phyloP scores from a whole-genome alignment of 2,797 vertebrate species.

The Hyperoplus immaculatus region DNA sequence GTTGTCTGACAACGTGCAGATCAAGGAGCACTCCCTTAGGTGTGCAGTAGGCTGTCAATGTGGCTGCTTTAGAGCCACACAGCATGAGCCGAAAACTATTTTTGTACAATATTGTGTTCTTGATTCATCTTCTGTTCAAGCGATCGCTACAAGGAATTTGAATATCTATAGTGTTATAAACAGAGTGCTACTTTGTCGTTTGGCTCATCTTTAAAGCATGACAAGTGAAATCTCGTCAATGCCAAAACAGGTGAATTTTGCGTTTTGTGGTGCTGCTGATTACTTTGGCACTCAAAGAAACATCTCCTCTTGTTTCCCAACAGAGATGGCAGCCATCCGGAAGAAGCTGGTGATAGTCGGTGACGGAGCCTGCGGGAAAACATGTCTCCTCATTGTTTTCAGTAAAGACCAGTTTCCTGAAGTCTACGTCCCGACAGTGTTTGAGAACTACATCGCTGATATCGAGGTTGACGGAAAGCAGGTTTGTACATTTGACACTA shows the following conservation, averaged over 20 bases:
- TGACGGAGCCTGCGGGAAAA: conserved; percentile 97
- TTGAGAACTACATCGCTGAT: conserved; percentile 99
- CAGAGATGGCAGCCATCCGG: conserved; percentile 95
- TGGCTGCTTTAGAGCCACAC: conserved; percentile 12
- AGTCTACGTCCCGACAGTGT: conserved; percentile 97
- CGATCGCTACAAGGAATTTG: conserved; percentile 27
- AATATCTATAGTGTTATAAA: conserved; percentile 24
- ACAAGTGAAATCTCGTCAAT: conserved; percentile 17
- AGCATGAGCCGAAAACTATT: neutral
- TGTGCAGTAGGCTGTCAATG: conserved; percentile 19
- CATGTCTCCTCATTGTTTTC: conserved; percentile 97
- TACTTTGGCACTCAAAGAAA: conserved; percentile 19
- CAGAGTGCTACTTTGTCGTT: neutral
- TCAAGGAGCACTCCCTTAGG: conserved; percentile 26
- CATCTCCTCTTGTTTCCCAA: conserved; percentile 43
- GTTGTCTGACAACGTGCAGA: conserved; percentile 27
- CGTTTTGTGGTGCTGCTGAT: conserved; percentile 11
- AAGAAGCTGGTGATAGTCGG: conserved; percentile 99
- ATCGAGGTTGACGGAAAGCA: conserved; percentile 97
- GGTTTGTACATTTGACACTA: conserved; percentile 82
- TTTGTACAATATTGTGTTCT: neutral
- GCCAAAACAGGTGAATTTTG: neutral
- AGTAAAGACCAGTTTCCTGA: conserved; percentile 99
- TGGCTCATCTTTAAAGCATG: neutral
- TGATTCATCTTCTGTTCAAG: conserved; percentile 23